Percentiles rank a stretch among this genome's conserved stretches.
phyloP scores from a whole-genome alignment of 2,888 invertebrate genomes.

The Apodemia zela region DNA sequence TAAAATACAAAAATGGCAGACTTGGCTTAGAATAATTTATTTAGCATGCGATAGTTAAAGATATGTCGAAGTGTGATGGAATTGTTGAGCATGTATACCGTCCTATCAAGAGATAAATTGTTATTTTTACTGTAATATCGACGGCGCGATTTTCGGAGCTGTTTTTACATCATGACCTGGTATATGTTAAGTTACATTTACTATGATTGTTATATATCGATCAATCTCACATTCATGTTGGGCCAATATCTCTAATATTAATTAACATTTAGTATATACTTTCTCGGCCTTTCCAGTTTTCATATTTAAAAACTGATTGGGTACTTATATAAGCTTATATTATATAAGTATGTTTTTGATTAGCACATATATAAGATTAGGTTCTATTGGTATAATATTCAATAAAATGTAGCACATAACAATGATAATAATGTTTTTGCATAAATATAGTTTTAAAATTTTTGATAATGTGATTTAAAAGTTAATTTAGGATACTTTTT shows the following conservation, averaged over 20 bases:
- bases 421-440: too few species aligned
- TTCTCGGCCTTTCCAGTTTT: too few species aligned
- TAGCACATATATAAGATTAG: too few species aligned
- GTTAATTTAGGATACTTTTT: too few species aligned
- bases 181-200: slow-evolving; percentile 36
- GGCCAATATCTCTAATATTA: slow-evolving; percentile 6
- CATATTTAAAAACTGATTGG: too few species aligned
- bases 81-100: slow-evolving; percentile 54
- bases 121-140: slow-evolving; percentile 25
- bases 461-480: too few species aligned
- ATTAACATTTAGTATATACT: too few species aligned
- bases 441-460: too few species aligned
- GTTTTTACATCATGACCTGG: slow-evolving; percentile 35
- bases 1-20: slow-evolving; percentile 46
- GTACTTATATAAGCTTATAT: too few species aligned
- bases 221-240: neutral
- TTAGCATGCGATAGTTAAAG: slow-evolving; percentile 67
- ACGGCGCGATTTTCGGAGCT: slow-evolving; percentile 30
- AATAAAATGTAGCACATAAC: too few species aligned
- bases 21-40: slow-evolving; percentile 72
- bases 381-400: too few species aligned
- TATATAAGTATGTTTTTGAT: too few species aligned
- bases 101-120: slow-evolving; percentile 41
- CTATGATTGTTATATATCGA: slow-evolving; percentile 27
- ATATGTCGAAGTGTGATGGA: slow-evolving; percentile 53